Evolutionary conservation across 2,113 vertebrate species (phyloP), one percentile per base, ranked within the genome.

Genomic region (Vicugna pacos): DNA sequence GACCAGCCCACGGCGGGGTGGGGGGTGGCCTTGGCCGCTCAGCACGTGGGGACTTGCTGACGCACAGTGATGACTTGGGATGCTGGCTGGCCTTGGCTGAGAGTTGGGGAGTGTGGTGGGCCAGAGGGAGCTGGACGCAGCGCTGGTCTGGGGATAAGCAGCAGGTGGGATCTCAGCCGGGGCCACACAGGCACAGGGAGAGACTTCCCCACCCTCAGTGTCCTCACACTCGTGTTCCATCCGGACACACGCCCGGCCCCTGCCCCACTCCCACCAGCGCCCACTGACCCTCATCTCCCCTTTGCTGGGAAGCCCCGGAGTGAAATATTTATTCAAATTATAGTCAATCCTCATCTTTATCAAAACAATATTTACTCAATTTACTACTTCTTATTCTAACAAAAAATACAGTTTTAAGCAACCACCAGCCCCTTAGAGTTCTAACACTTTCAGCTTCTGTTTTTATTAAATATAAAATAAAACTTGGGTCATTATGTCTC

Each of bases 381-480:
- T 54, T 56, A 77, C 15, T 65, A 52, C 35, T 87, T 86, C 13
- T 62, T 64, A 24, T 32, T 87, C 69, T 17, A 50, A 81, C 19
- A 92, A 75, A 76, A 77, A 92, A 42, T 26, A 87, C 38, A 60
- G n/a, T 70, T 54, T 3, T 76, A 15, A 46, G 35, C 14, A 77
- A 52, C 9, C 1, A 12, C 9, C 9, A 48, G 20, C 69, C 3
- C 4, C 26, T 82, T 56, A 50, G 4, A 24, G 48, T 38, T 76
- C 89, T 62, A 76, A 4, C 5, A 69, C 9, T 35, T 82, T 93
- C 24, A 52, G 2, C 35, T 54, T 79, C 32, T 94, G 30, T 26
- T 77, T 82, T 72, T 86, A 2, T 94, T 87, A 35, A 80, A 93
- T 69, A 72, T 50, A 76, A 70, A 83, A 28, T 70, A n/a, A 70